Base-by-base conservation (phyloP, 1,140 invertebrate species). In the Heliconius congener region DNA sequence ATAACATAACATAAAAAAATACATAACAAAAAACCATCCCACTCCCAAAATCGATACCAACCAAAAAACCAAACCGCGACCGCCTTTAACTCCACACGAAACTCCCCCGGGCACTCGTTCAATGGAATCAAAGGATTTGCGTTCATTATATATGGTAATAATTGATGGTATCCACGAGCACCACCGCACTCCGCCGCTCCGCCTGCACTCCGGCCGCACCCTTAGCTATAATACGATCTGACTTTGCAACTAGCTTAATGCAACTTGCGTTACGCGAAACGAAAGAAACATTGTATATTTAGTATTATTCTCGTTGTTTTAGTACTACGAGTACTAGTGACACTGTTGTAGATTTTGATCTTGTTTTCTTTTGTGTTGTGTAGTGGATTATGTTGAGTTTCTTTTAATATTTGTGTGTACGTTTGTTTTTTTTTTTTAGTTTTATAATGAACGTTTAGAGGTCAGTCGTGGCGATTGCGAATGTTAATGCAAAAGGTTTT, bases 61-160 rank as follows among this genome's bases (percentile, higher is more conserved):
- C 34, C 34, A 37, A 37, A 37, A 37, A 37, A 37, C 8, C 6
- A 46, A 46, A 73, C 73, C 85, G 86, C 86, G 81, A 13, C 13
- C 83, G 79, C 87, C 82, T 60, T 13, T 80, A 34, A 37, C 81
- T 87, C 84, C 16, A n/a, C 37, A 79, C 23, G n/a, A 71, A 85
- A 86, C 85, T 90, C 88, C 91, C 90, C 81, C 79, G 81, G 84
- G 88, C 89, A 88, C 84, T 90, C 87, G 87, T 93, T 93, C 89
- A 93, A 94, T 94, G 91, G 92, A 94, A 94, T 94, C 92, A 93
- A 92, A 92, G 91, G 91, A 92, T 94, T 93, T 94, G 91, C 84
- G 91, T 93, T 94, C 89, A 94, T 93, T 93, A 94, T 86, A 85
- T 78, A 78, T 84, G 81, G 82, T 90, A 94, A 94, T 94, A 94